These are phyloP conservation scores for Pharmacophagus antenor DNA, from an alignment of 2,888 invertebrate species.

Conservation along the genomic window DNA sequence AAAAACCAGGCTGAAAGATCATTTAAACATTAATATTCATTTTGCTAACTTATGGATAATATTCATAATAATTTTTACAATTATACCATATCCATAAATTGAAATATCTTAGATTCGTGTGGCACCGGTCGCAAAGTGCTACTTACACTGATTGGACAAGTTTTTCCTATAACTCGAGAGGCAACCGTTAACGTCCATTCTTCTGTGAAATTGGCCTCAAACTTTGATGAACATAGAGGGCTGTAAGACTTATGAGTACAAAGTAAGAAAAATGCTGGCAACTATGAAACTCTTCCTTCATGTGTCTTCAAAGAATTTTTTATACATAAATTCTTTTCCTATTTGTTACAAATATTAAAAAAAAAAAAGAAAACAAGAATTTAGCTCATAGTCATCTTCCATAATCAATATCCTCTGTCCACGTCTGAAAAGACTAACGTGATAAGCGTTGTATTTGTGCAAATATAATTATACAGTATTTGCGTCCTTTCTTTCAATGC, in stretches of 20 bases:
- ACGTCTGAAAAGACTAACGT: slow-evolving; percentile 33
- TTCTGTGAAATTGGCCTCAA: slow-evolving; percentile 68
- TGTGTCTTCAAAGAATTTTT: no score
- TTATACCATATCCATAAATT: slow-evolving; percentile 41
- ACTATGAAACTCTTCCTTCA: no score
- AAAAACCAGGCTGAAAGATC: no score
- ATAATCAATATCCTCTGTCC: slow-evolving; percentile 37
- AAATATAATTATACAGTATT: slow-evolving; percentile 16
- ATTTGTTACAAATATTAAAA: no score
- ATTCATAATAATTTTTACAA: background rate
- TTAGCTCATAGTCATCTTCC: background rate
- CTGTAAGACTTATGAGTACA: slow-evolving; percentile 6
- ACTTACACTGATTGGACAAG: slow-evolving; percentile 76
- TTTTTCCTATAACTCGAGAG: slow-evolving; percentile 68
- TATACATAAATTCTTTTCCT: no score
- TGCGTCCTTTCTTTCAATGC: background rate
- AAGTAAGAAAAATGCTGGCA: background rate
- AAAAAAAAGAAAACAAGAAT: no score
- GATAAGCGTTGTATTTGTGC: slow-evolving; percentile 33
- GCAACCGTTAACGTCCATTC: slow-evolving; percentile 48
- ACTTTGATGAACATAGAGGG: slow-evolving; percentile 21
- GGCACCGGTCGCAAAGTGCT: slow-evolving; percentile 59
- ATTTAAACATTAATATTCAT: no score
- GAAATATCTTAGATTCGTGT: slow-evolving; percentile 30
- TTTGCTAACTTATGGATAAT: background rate